Percentiles rank a stretch among this genome's conserved stretches.
Evolutionary conservation across 2,888 invertebrate genomes (phyloP).

Genomic region (Glaucopsyche alexis): DNA sequence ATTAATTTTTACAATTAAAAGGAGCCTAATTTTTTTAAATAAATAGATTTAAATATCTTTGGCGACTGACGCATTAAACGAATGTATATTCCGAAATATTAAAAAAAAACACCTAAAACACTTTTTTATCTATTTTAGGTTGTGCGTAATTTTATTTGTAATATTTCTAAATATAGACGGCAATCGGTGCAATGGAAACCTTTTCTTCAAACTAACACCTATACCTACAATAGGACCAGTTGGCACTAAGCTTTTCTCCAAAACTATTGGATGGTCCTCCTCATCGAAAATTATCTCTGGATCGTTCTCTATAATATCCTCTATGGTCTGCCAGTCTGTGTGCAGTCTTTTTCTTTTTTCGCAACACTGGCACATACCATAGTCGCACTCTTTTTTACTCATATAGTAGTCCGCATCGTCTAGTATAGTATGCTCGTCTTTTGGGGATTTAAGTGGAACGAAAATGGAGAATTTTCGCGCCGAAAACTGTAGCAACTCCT

Average conservation of each 20-base stretch:
- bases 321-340: constrained; percentile 68
- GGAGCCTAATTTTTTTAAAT: background rate
- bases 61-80: background rate
- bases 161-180: constrained; percentile 57
- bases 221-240: constrained; percentile 39
- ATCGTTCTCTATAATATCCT: constrained; percentile 73
- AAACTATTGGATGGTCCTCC: constrained; percentile 65
- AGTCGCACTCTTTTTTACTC: constrained; percentile 70
- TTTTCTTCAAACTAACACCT: constrained; percentile 45
- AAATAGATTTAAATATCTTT: background rate
- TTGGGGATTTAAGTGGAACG: constrained; percentile 49
- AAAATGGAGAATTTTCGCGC: constrained; percentile 65
- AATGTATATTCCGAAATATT: background rate
- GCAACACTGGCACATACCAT: constrained; percentile 68
- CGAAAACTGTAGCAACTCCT: constrained; percentile 62
- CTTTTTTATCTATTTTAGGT: constrained; percentile 42
- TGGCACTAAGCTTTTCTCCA: constrained; percentile 47
- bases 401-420: constrained; percentile 66
- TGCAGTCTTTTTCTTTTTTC: constrained; percentile 50
- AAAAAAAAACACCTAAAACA: too few species aligned
- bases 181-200: constrained; percentile 50
- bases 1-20: background rate
- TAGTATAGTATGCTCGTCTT: constrained; percentile 60
- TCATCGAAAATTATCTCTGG: constrained; percentile 73
- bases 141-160: constrained; percentile 49